Base-by-base conservation (phyloP, 2,797 vertebrate species). In the Rhyacichthys aspro region DNA sequence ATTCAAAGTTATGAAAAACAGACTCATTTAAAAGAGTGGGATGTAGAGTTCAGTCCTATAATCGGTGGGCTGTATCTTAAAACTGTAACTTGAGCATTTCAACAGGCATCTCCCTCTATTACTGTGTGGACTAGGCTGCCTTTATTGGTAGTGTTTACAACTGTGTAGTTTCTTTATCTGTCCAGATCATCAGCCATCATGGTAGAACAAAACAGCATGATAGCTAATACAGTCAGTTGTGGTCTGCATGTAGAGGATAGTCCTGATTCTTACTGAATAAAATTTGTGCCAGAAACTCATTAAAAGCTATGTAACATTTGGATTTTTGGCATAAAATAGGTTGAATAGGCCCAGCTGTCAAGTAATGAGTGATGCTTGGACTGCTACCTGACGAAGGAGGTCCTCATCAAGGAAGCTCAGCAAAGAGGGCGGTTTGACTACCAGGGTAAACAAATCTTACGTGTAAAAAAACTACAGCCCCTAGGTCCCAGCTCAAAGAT, bases 121-220 rank as follows among this genome's bases (percentile, higher is more conserved):
- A 71, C 58, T 60, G 79, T 79, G 67, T 60, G 68, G 45, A 74
- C 71, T 56, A 63, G 60, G 80, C 78, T 89, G 74, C 91, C 89
- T 91, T 93, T 89, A 90, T 88, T 89, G 89, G 90, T 90, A 87
- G 85, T 90, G 90, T 90, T 89, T 88, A 88, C 76, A 72, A 70
- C 50, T 73, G 63, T 59, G 79, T 76, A 57, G 64, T 50, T 39
- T 70, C 55, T 55, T 53, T 88, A 91, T 91, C 88, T 84, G 79
- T 80, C 70, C 76, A 71, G 72, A 85, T 57, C 64, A 91, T 91
- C 85, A 58, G 69, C 75, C 47, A 28, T 55, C 73, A 41, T 74
- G 36, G 44, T 60, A 44, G 55, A 57, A 63, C 16, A 52, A 52
- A 58, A 65, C 49, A 64, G 70, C 79, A 66, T 43, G 67, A 60